Evolutionary conservation across 2,113 vertebrate genomes (phyloP).

Genomic region (Gnathonemus longibarbis): DNA sequence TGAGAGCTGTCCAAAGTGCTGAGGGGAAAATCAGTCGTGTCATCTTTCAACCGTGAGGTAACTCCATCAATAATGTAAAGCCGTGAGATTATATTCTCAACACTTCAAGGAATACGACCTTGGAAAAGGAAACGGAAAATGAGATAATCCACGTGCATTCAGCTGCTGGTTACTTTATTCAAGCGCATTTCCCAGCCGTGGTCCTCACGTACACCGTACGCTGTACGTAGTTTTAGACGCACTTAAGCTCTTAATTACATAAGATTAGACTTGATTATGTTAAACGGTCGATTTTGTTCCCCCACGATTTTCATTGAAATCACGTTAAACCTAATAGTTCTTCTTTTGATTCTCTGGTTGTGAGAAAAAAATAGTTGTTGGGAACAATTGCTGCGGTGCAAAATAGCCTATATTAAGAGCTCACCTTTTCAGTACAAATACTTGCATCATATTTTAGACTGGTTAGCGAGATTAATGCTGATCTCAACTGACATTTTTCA

Average conservation of each 20-base stretch:
- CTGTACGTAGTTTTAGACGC: neutral
- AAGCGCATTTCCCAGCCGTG: neutral
- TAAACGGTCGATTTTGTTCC: neutral
- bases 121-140: neutral
- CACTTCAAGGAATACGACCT: neutral
- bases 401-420: neutral
- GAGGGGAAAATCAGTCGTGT: neutral
- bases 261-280: neutral
- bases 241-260: neutral
- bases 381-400: neutral
- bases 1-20: slow-evolving; percentile 25
- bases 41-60: neutral
- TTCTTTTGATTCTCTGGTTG: neutral
- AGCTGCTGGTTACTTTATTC: neutral
- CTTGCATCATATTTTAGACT: neutral
- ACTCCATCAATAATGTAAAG: slow-evolving; percentile 8
- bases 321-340: neutral
- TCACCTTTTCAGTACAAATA: neutral
- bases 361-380: neutral
- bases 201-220: neutral
- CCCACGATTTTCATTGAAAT: neutral
- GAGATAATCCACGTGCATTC: neutral
- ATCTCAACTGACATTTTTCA: neutral
- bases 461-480: neutral
- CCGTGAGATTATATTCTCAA: neutral